A percentile compares a stretch with the other conserved stretches of the same genome.
Conservation (phyloP, 2,113 vertebrate genomes). For the Pelobates fuscus region DNA sequence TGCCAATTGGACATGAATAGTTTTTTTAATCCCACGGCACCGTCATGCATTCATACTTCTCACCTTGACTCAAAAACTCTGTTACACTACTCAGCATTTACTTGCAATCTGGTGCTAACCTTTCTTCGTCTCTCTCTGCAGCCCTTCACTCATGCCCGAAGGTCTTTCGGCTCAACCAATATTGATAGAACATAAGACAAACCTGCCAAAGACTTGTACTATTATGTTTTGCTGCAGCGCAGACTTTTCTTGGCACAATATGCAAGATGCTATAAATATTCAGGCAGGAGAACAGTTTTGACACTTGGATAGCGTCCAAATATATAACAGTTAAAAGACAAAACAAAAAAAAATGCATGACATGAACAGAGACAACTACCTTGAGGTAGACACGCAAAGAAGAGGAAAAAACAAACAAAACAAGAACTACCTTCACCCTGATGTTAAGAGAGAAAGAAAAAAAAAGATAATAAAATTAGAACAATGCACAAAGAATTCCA, state of each 20-base stretch:
- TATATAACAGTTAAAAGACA: constrained; percentile 27
- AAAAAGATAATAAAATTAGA: background rate
- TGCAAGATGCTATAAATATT: constrained; percentile 28
- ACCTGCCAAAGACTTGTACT: constrained; percentile 19
- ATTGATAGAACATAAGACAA: constrained; percentile 31
- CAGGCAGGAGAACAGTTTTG: constrained; percentile 20
- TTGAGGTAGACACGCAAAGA: constrained; percentile 28
- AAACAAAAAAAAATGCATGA: background rate
- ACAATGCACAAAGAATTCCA: constrained; percentile 18
- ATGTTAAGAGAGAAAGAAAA: background rate
- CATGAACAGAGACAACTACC: constrained; percentile 21
- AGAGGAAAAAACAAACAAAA: too few relatives aligned
- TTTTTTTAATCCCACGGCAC: background rate
- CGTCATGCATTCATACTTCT: constrained; percentile 10
- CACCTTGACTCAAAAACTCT: background rate
- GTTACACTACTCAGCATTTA: constrained; percentile 1
- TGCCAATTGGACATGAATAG: constrained; percentile 23
- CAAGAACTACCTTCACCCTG: background rate
- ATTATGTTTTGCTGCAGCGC: constrained; percentile 5
- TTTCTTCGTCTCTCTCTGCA: constrained; percentile 2
- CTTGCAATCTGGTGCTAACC: constrained; percentile 14
- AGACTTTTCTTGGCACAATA: constrained; percentile 23
- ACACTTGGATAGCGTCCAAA: constrained; percentile 39
- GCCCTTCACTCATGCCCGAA: constrained; percentile 33
- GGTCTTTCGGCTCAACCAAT: constrained; percentile 2